Conservation (phyloP, 2,888 invertebrate species). For the Gari tellinella region DNA sequence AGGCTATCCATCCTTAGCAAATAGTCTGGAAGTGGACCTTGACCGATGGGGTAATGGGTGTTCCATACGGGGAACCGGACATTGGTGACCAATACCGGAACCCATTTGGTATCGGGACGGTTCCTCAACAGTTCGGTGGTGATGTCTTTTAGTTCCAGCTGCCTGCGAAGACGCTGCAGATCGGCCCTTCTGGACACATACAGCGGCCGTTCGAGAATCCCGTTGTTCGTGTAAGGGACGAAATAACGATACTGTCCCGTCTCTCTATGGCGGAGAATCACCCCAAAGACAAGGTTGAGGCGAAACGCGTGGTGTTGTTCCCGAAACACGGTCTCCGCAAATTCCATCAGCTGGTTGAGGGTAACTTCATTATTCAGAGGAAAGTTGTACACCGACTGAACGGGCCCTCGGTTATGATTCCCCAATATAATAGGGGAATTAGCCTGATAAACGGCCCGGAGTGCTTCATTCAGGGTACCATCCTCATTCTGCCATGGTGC, state of each 20-base stretch:
- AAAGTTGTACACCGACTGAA: not conserved
- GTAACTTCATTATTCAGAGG: conserved; percentile 11
- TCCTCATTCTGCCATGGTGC: not conserved
- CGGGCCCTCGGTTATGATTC: conserved; percentile 7
- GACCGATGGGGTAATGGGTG: conserved; percentile 6
- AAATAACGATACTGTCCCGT: conserved; percentile 53
- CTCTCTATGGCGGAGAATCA: conserved; percentile 38
- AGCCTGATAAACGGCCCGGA: conserved; percentile 11
- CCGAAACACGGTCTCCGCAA: conserved; percentile 4
- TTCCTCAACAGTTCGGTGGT: not conserved
- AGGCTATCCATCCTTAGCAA: not conserved
- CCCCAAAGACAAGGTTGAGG: conserved; percentile 7
- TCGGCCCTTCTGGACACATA: conserved; percentile 37
- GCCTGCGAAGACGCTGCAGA: conserved; percentile 14
- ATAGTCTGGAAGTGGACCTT: conserved; percentile 3
- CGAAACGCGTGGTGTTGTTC: conserved; percentile 9
- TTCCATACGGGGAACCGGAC: conserved; percentile 1
- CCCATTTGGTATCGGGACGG: conserved; percentile 7
- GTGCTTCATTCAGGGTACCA: not conserved
- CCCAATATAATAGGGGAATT: conserved; percentile 15
- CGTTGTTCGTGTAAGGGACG: conserved; percentile 38
- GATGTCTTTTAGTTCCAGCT: conserved; percentile 13
- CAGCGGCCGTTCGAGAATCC: conserved; percentile 34
- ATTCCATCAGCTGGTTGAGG: conserved; percentile 9
- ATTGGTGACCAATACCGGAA: conserved; percentile 16